Evolutionary conservation across 2,888 invertebrate species (phyloP), one percentile per base, ranked within the genome.

Genomic region (Harpalus rubripes): DNA sequence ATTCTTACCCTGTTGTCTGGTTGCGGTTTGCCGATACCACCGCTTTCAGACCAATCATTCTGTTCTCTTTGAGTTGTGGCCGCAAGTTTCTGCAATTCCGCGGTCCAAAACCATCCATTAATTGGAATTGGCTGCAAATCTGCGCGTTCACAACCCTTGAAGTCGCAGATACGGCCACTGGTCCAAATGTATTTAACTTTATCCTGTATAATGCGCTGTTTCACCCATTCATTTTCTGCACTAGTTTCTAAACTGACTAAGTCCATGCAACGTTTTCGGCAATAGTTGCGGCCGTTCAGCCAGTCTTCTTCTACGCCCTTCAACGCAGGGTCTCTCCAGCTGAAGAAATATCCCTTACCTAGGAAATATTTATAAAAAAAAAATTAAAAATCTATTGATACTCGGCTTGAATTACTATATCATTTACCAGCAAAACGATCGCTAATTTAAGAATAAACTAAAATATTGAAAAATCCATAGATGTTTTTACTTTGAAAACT

Each of bases 51-150:
- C 97, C 97, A 97, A 91, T 97, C 97, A 91, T 96, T 97, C 90
- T 97, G 96, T 81, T 94, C 93, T 80, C 97, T 94, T 92, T 96
- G 95, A 84, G 94, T 96, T 83, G 96, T 95, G 74, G 97, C 96
- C 0, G 97, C 96, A 88, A 97, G 91, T 91, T 97, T 97, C 91
- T 96, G 96, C 81, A 96, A 94, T 88, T 95, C 96, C 56, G 96
- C 96, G 22, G 97, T 97, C 97, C 97, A 97, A 93, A 97, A 97
- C 97, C 97, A 97, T 58, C 97, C 97, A 89, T 97, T 96, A 87
- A 97, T 91, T 83, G 94, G 93, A 86, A 95, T 93, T 52, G 97
- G 97, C 88, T 96, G 95, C 87, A 97, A 92, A 90, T 97, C 97
- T 41, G 96, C 94, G 84, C 97, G 94, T 89, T 96, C 96, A 90